phyloP scores from a whole-genome alignment of 2,797 vertebrate species.

The Molossus molossus region DNA sequence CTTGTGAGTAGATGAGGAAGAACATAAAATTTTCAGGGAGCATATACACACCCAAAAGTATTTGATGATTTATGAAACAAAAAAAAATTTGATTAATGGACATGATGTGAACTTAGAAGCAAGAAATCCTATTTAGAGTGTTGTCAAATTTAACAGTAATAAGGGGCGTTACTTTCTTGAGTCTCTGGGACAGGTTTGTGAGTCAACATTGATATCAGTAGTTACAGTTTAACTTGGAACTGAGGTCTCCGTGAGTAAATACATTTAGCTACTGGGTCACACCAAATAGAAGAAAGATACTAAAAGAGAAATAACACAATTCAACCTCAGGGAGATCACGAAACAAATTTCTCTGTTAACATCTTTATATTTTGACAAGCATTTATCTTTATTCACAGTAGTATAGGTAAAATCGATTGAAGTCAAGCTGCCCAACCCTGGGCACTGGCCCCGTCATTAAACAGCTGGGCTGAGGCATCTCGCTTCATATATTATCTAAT shows the following conservation, averaged over 20 bases:
- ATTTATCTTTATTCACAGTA: background rate
- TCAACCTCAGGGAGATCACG: background rate
- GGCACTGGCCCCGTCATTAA: background rate
- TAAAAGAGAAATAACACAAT: background rate
- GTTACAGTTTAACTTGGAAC: background rate
- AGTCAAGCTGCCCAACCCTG: background rate
- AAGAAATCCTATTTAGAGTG: background rate
- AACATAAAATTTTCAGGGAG: background rate
- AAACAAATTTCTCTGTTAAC: background rate
- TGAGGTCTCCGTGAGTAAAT: background rate
- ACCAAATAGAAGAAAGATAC: background rate
- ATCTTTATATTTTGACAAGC: background rate
- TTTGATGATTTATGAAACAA: background rate
- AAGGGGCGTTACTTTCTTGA: background rate
- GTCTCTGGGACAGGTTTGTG: background rate
- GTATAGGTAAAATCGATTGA: background rate
- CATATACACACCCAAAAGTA: background rate
- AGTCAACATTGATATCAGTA: background rate
- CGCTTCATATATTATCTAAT: background rate
- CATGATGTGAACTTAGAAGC: background rate
- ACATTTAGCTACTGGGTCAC: background rate
- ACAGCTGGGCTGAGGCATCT: background rate
- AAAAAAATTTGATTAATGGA: background rate
- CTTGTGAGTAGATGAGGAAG: background rate
- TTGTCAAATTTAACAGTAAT: background rate